phyloP scores from a whole-genome alignment of 1,140 invertebrate species.

The Drosophila bipectinata region DNA sequence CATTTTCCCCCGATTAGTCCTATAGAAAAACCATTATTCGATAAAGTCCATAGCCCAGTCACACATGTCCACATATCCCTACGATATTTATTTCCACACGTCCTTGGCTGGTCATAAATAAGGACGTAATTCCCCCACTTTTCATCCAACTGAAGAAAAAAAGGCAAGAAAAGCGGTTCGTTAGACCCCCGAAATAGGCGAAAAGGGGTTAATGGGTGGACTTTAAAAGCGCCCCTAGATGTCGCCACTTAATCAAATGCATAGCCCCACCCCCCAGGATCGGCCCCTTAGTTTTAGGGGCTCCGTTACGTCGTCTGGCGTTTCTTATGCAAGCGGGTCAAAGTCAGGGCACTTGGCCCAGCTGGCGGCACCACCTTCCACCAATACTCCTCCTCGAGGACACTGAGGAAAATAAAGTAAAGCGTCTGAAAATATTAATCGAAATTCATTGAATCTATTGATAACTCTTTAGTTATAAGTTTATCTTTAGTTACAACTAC shows the following conservation, averaged over 20 bases:
- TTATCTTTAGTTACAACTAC: neutral
- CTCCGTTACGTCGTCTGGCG: constrained; percentile 13
- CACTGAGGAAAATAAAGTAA: neutral
- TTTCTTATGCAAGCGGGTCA: constrained; percentile 73
- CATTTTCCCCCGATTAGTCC: neutral
- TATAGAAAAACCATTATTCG: neutral
- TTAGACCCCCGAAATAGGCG: neutral
- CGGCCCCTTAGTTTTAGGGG: neutral
- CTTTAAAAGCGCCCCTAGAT: constrained; percentile 20
- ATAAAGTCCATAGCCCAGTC: neutral
- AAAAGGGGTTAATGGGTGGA: constrained; percentile 22
- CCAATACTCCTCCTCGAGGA: neutral
- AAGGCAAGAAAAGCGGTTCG: neutral
- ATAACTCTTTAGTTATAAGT: too few relatives aligned
- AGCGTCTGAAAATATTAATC: too few relatives aligned
- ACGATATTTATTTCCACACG: constrained; percentile 2
- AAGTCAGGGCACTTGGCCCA: constrained; percentile 56
- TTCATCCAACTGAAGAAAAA: neutral
- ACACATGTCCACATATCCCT: neutral
- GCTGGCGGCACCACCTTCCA: constrained; percentile 27
- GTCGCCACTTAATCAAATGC: constrained; percentile 36
- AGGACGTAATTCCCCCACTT: constrained; percentile 4
- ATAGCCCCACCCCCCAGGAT: constrained; percentile 1
- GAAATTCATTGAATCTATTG: too few relatives aligned
- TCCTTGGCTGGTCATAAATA: constrained; percentile 11